Percentiles rank a stretch among this genome's conserved stretches.
Evolutionary conservation across 2,113 vertebrate genomes (phyloP).

Genomic region (Ageneiosus marmoratus): DNA sequence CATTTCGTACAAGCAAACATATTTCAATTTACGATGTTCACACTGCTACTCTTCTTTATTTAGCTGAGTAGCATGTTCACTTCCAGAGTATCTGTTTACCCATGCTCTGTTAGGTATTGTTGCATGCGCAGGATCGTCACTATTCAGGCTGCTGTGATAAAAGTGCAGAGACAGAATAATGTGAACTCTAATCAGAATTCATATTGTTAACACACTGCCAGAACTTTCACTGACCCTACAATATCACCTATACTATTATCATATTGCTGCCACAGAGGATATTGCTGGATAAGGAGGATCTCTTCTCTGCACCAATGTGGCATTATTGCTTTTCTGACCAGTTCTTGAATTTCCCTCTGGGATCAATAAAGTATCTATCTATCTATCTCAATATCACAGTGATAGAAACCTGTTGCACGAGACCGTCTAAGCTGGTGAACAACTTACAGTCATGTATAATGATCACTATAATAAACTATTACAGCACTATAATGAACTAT

Average conservation of each 20-base stretch:
- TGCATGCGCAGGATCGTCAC: conserved; percentile 42
- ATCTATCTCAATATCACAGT: conserved; percentile 42
- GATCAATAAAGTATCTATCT: too few relatives aligned
- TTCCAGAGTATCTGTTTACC: conserved; percentile 42
- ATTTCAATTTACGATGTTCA: conserved; percentile 39
- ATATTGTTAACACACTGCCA: conserved; percentile 55
- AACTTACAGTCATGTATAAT: conserved; percentile 22
- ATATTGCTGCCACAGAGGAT: conserved; percentile 56
- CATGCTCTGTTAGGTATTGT: conserved; percentile 48
- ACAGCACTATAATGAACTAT: not conserved
- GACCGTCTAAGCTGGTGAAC: conserved; percentile 37
- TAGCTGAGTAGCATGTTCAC: conserved; percentile 24
- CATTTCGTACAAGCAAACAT: conserved; percentile 25
- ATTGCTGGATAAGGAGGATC: conserved; percentile 47
- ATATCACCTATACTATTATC: conserved; percentile 56
- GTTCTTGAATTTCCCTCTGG: too few relatives aligned
- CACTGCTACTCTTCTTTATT: conserved; percentile 40
- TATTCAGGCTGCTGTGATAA: conserved; percentile 48
- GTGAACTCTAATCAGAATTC: conserved; percentile 60
- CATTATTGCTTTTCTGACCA: conserved; percentile 55
- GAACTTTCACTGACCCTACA: conserved; percentile 50
- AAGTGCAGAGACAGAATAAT: conserved; percentile 49
- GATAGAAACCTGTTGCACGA: conserved; percentile 32
- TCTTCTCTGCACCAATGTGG: conserved; percentile 47
- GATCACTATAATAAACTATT: conserved; percentile 10